phyloP scores from a whole-genome alignment of 2,113 vertebrate species.

The Lathamus discolor region DNA sequence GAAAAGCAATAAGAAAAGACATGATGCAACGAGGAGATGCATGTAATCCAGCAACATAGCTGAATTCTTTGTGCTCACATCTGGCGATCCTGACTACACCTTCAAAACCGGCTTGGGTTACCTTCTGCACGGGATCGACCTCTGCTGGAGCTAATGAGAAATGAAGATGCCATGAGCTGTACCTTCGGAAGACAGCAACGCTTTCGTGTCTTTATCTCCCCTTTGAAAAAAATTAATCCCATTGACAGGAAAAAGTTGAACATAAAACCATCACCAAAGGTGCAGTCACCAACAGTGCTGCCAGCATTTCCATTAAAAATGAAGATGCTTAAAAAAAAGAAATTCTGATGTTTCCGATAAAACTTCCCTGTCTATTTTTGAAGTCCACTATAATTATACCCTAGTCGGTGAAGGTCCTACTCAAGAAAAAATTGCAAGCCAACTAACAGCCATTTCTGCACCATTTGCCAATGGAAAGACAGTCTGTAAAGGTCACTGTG shows the following conservation, averaged over 20 bases:
- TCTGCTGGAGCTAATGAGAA: neutral
- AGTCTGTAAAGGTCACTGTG: neutral
- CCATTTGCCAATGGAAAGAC: neutral
- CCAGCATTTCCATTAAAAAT: neutral
- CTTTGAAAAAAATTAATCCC: neutral
- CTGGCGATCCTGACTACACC: neutral
- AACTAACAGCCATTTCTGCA: neutral
- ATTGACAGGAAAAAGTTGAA: neutral
- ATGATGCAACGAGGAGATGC: neutral
- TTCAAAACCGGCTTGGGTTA: neutral
- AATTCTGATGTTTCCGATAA: neutral
- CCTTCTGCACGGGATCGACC: neutral
- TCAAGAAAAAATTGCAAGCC: neutral
- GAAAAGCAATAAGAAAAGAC: neutral
- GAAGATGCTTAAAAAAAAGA: neutral
- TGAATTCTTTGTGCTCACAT: neutral
- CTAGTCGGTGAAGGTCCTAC: neutral
- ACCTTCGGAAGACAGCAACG: neutral
- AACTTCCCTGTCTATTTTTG: neutral
- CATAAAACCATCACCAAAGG: neutral
- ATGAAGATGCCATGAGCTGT: neutral
- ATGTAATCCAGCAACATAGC: neutral
- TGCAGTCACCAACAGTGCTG: neutral
- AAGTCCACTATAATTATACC: neutral
- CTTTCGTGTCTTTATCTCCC: neutral